Evolutionary conservation across 2,113 vertebrate species (phyloP), one percentile per base, ranked within the genome.

Genomic region (Oncorhynchus kisutch): DNA sequence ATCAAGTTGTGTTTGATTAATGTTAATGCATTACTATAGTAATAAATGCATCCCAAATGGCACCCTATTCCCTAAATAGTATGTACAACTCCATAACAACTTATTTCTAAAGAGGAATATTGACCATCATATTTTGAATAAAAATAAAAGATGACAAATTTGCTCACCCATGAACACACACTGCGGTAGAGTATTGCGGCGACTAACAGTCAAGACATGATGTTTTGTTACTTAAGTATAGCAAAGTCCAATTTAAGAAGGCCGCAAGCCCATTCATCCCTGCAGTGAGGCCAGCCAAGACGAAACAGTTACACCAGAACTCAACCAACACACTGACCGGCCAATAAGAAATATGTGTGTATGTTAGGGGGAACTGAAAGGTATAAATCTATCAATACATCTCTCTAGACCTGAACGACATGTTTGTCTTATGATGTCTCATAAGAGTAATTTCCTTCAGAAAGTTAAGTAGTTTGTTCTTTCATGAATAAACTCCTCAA

Each of bases 191-290:
- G 81, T 60, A 24, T 81, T 73, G 72, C 78, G 34, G 24, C 60
- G n/a, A 75, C 79, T 69, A 72, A 78, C 6, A 72, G 88, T 84
- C 87, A 88, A 82, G 71, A 81, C 76, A 80, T 69, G 77, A 83
- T 85, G 82, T 81, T 81, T 74, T 76, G 68, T 81, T 81, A 87
- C 75, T 77, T 65, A 72, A 85, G 83, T 67, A 13, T 79, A 79
- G 85, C 85, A 78, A 82, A 86, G 81, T 70, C 59, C 81, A 73
- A 86, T 84, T 91, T 86, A 89, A 72, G n/a, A 85, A 71, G 77
- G 89, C 89, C 88, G 1, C 90, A 91, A 78, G 5, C 74, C 74
- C 70, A 71, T 66, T 34, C 78, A 81, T 60, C 69, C 39, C 62
- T 57, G 64, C 45, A 54, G 59, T 34, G 12, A 68, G 75, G 74